Conservation (phyloP, 2,888 invertebrate genomes). For the Allophyes oxyacanthae region DNA sequence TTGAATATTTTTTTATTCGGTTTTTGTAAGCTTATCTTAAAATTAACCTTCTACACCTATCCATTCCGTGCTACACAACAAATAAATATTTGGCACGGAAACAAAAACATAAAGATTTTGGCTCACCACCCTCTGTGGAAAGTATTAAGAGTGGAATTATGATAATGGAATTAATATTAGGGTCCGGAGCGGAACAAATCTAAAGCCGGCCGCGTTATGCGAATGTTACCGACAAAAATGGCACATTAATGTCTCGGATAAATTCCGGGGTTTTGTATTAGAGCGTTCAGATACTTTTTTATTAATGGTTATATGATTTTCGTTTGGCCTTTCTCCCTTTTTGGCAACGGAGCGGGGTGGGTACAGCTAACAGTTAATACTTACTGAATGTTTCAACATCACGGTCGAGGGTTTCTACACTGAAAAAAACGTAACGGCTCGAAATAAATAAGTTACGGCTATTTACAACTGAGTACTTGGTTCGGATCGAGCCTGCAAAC, state of each 20-base stretch:
- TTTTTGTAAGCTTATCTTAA: too few relatives aligned
- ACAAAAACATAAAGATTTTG: slow-evolving; percentile 59
- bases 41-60: slow-evolving; percentile 15
- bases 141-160: slow-evolving; percentile 68
- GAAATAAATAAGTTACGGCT: too few relatives aligned
- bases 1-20: too few relatives aligned
- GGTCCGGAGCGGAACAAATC: slow-evolving; percentile 54
- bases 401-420: too few relatives aligned
- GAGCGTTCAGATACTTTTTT: slow-evolving; percentile 44
- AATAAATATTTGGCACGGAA: slow-evolving; percentile 67
- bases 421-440: too few relatives aligned
- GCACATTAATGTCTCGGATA: slow-evolving; percentile 49
- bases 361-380: too few relatives aligned
- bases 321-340: slow-evolving; percentile 35
- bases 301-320: slow-evolving; percentile 50
- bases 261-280: slow-evolving; percentile 46
- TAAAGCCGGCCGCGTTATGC: slow-evolving; percentile 46
- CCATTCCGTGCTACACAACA: slow-evolving; percentile 31
- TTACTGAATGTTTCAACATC: too few relatives aligned
- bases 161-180: slow-evolving; percentile 70
- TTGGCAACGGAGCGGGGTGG: not conserved
- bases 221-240: slow-evolving; percentile 54
- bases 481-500: too few relatives aligned
- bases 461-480: too few relatives aligned
- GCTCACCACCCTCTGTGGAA: slow-evolving; percentile 58